Conservation (phyloP, 2,113 vertebrate genomes). For the Psittacara wagleri region DNA sequence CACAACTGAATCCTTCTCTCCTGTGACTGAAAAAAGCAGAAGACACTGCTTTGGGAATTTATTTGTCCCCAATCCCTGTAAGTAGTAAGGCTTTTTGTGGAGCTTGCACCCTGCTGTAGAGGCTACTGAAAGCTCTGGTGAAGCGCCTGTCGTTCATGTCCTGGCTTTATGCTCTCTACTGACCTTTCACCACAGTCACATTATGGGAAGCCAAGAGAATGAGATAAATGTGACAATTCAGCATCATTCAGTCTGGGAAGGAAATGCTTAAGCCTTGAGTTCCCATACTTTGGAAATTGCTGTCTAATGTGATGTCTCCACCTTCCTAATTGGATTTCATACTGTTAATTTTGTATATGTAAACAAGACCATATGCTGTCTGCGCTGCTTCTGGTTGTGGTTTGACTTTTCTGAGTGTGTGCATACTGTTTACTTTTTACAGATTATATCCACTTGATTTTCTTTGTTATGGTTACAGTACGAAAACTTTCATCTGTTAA, state of each 20-base stretch:
- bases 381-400: background rate
- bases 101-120: background rate
- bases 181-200: background rate
- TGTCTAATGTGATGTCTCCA: conserved; percentile 13
- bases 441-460: background rate
- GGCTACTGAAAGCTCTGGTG: background rate
- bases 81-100: background rate
- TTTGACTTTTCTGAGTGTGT: background rate
- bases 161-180: background rate
- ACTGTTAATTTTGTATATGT: conserved; percentile 15
- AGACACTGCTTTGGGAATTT: background rate
- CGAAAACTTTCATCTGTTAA: background rate
- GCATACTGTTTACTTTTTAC: background rate
- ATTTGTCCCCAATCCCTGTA: background rate
- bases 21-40: background rate
- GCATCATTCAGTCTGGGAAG: background rate
- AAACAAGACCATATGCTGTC: conserved; percentile 12
- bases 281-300: background rate
- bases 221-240: background rate
- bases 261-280: background rate
- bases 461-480: background rate
- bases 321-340: conserved; percentile 42
- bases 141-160: rapidly evolving
- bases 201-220: background rate
- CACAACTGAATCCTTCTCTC: background rate